These are phyloP conservation scores for Porites cylindrica DNA, from an alignment of 92 coral and sea anemone species.

Conservation along the genomic window DNA sequence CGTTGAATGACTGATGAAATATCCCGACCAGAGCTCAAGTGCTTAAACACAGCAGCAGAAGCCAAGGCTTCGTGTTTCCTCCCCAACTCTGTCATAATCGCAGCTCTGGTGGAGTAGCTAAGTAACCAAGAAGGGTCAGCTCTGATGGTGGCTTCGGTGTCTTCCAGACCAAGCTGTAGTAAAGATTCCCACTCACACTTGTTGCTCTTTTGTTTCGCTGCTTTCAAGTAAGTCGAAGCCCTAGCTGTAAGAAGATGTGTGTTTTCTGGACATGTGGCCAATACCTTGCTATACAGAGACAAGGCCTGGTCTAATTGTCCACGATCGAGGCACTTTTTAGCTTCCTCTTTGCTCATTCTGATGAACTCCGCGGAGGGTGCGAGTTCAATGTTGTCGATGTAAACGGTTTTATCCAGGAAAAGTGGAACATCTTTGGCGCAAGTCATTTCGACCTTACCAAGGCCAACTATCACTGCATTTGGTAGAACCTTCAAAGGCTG, in stretches of 20 bases:
- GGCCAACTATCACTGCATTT: conserved; percentile 15
- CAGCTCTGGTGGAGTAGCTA: conserved; percentile 16
- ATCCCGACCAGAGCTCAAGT: conserved; percentile 30
- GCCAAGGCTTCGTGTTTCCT: conserved; percentile 23
- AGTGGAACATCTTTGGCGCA: not conserved
- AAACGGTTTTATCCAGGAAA: not conserved
- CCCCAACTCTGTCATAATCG: conserved; percentile 1
- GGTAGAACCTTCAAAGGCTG: not conserved
- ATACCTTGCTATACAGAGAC: not conserved
- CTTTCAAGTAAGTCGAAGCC: not conserved
- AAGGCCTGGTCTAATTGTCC: conserved; percentile 3
- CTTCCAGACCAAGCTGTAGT: not conserved
- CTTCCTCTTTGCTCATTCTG: not conserved
- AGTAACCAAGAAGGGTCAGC: conserved; percentile 27
- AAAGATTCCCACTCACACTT: not conserved
- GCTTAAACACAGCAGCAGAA: conserved; percentile 29
- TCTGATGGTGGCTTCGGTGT: not conserved
- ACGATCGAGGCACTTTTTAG: not conserved
- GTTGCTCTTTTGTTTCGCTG: not conserved
- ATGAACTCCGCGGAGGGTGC: not conserved
- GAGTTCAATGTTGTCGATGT: conserved; percentile 3
- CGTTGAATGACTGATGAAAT: not conserved
- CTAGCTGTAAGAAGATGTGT: conserved; percentile 3
- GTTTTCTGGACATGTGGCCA: not conserved
- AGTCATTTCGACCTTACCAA: not conserved